Base-by-base conservation (phyloP, 2,888 invertebrate species). In the Peribatodes rhomboidaria region DNA sequence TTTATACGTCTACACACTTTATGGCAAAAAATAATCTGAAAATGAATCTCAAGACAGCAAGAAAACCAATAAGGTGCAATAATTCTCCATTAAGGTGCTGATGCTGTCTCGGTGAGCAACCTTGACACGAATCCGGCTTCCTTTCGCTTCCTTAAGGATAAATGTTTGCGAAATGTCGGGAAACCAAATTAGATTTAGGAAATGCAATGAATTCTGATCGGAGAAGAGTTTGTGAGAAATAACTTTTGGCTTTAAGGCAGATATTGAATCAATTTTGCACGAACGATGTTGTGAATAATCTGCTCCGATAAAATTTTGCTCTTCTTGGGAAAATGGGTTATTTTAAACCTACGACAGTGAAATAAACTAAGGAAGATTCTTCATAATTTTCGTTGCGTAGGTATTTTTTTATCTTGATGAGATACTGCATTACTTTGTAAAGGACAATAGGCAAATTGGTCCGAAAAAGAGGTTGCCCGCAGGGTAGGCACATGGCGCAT, bases 151-250 rank as follows among this genome's bases (percentile, higher is more conserved):
- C 65, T 55, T 42, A 64, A 39, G 60, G 54, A 65, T 59, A 65
- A 61, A 65, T 61, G 52, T 52, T 55, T 60, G 37, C 37, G 49
- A 27, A 64, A 64, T 37, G 39, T 50, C 37, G 53, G 41, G 56
- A 54, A 54, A 35, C 49, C 57, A 42, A 46, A 63, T 63, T 49
- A 50, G 46, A 49, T 52, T 35, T 33, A 9, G 46, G 46, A 61
- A 65, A 65, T 47, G 52, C 56, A 65, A 61, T 65, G 60, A 56
- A 61, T 65, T 31, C 46, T 61, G 56, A 65, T 52, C 60, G 65
- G 27, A 18, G 46, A 22, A 31, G 33, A 52, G 39, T n/a, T 31
- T 35, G 33, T 44, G 42, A 47, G 46, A 46, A 39, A 55, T 56
- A 60, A 52, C 44, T 46, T 61, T 33, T 31, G n/a, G 37, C 54